Evolutionary conservation across 2,113 vertebrate species (phyloP).

Genomic region (Vombatus ursinus): DNA sequence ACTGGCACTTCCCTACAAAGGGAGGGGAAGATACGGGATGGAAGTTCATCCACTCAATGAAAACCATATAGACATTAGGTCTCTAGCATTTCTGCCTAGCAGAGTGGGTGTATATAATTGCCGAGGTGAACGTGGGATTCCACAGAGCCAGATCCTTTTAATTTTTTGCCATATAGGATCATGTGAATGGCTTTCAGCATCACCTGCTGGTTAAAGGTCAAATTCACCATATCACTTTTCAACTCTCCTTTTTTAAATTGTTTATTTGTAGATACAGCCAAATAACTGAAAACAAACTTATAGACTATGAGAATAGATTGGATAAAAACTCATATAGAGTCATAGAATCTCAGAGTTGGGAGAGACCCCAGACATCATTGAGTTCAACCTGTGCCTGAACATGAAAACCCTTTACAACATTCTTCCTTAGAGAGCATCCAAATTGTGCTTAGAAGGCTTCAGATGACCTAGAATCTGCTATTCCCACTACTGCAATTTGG

Average conservation of each 20-base stretch:
- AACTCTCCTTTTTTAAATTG: not conserved
- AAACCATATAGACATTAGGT: not conserved
- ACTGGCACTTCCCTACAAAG: not conserved
- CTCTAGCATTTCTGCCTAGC: not conserved
- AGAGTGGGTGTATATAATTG: not conserved
- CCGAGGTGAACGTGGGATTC: too few relatives aligned
- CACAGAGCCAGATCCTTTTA: too few relatives aligned
- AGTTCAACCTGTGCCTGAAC: not conserved
- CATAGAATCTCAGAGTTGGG: too few relatives aligned
- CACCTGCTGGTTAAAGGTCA: not conserved
- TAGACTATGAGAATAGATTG: too few relatives aligned
- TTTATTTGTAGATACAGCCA: not conserved
- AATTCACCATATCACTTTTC: not conserved
- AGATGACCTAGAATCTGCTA: not conserved
- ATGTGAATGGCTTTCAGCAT: too few relatives aligned
- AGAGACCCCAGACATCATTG: too few relatives aligned
- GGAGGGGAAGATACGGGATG: not conserved
- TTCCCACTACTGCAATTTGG: not conserved
- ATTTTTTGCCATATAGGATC: too few relatives aligned
- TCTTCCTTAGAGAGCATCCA: not conserved
- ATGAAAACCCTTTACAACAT: not conserved
- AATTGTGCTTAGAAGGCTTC: not conserved
- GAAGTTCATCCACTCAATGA: not conserved
- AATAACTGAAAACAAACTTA: not conserved
- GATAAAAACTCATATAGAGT: too few relatives aligned